phyloP scores from a whole-genome alignment of 2,113 vertebrate species.

The Vombatus ursinus region DNA sequence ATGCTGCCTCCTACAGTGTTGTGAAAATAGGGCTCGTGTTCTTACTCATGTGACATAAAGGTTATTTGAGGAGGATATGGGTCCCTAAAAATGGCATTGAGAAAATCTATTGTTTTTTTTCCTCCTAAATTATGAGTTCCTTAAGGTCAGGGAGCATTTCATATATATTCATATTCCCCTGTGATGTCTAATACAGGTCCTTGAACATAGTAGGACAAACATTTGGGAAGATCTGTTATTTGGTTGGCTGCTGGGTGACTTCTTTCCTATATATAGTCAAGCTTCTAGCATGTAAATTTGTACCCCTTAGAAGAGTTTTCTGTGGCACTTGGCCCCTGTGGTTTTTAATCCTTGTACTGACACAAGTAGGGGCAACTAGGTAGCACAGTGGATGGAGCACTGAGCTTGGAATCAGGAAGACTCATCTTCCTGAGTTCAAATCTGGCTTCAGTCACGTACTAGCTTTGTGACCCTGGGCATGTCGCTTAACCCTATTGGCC shows the following conservation, averaged over 20 bases:
- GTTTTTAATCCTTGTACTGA: neutral
- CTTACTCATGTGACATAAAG: neutral
- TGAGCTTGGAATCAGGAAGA: neutral
- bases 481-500: neutral
- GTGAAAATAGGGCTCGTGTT: neutral
- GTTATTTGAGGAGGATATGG: neutral
- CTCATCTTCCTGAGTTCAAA: neutral
- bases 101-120: neutral
- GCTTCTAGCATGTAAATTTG: neutral
- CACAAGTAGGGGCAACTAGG: neutral
- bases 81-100: neutral
- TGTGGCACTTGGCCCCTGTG: neutral
- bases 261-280: neutral
- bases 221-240: neutral
- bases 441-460: neutral
- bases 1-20: neutral
- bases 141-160: neutral
- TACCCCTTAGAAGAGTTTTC: neutral
- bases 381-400: neutral
- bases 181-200: neutral
- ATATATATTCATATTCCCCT: neutral
- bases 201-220: neutral
- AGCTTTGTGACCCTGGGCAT: neutral
- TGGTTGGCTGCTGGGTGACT: neutral
- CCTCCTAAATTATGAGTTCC: neutral